Base-by-base conservation (phyloP, 2,113 vertebrate species). In the Sinocyclocheilus grahami region DNA sequence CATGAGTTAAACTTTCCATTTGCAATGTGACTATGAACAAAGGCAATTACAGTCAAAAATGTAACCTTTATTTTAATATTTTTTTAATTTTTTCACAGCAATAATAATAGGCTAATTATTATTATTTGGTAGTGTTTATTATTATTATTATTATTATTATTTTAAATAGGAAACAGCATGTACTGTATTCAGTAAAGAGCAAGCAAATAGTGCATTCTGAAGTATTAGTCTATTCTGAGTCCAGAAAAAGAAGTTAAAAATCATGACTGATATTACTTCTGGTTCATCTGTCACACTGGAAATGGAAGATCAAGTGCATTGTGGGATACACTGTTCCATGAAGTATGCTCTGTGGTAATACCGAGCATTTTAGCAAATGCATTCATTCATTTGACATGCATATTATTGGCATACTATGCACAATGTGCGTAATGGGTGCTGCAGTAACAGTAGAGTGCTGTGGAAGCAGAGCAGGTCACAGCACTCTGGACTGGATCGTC, bases 401-500 rank as follows among this genome's bases (percentile, higher is more conserved):
- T n/a, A 48, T 48, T 16, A 48, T 76, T 8, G 16, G 42, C 2
- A 51, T 76, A 2, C 39, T 8, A 3, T 48, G 12, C 11, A 14
- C 72, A 48, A n/a, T 48, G 72, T 24, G 39, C 12, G 14, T 48
- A n/a, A 62, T 11, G 58, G 20, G 7, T 3, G 0, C 39, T 46
- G 37, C 39, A n/a, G 71, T 42, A 46, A 37, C 16, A 18, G 30
- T 46, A 46, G 39, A 13, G 10, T 11, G 12, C 71, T n/a, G 3
- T 74, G 5, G 22, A 2, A 76, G 27, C 1, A 55, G 76, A 24
- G 58, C 58, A 51, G 60, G 60, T 67, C 39, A 48, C 14, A 5
- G 58, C 60, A 65, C 55, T n/a, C 33, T 62, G 33, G 58, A 81
- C 39, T 86, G 24, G 75, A 30, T 16, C 86, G 88, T 88, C 87